Evolutionary conservation across 2,888 invertebrate species (phyloP).

Genomic region (Leptogaster cylindrica): DNA sequence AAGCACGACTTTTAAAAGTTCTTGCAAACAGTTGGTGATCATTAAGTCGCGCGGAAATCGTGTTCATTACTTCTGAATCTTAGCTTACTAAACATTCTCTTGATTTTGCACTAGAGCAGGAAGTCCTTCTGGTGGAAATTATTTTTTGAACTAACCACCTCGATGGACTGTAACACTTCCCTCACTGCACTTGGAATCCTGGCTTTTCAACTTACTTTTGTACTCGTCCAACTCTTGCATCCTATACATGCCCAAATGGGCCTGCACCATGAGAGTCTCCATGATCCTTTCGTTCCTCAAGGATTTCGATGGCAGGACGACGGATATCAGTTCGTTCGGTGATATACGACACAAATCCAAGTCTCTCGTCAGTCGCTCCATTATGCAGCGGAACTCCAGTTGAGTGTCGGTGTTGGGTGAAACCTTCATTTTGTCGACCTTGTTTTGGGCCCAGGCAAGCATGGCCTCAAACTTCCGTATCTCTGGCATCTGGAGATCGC

Average conservation of each 20-base stretch:
- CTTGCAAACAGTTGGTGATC: too few relatives aligned
- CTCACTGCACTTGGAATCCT: constrained; percentile 85
- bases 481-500: constrained; percentile 88
- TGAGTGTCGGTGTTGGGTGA: constrained; percentile 83
- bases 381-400: constrained; percentile 89
- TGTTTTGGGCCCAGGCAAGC: constrained; percentile 87
- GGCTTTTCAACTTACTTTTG: constrained; percentile 83
- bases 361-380: constrained; percentile 89
- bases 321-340: constrained; percentile 90
- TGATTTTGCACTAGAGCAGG: not conserved
- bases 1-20: too few relatives aligned
- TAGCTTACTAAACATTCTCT: too few relatives aligned
- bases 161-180: constrained; percentile 65
- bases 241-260: constrained; percentile 90
- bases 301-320: constrained; percentile 90
- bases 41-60: too few relatives aligned
- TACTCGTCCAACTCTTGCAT: constrained; percentile 90
- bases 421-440: constrained; percentile 72
- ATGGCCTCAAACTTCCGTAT: constrained; percentile 92
- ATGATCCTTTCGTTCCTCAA: constrained; percentile 91
- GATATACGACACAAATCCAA: constrained; percentile 89
- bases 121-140: not conserved
- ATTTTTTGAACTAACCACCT: constrained; percentile 52
- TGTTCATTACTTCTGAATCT: too few relatives aligned
- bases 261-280: constrained; percentile 92